Percentiles rank a stretch among this genome's conserved stretches.
Conservation (phyloP, 2,113 vertebrate species). For the Corydoras maculifer region DNA sequence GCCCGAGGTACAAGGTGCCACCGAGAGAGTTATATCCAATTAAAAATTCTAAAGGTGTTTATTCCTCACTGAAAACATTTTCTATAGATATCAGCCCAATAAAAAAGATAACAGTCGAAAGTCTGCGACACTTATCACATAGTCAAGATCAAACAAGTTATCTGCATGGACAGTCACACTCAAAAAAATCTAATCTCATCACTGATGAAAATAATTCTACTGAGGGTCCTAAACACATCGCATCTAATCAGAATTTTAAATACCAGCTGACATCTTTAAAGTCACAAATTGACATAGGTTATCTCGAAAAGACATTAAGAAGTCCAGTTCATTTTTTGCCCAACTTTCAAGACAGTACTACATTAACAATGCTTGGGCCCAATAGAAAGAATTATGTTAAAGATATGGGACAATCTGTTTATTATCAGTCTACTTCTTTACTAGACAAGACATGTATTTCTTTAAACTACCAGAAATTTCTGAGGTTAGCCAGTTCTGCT, state of each 20-base stretch:
- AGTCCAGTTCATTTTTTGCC: slow-evolving; percentile 1
- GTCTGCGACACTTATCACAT: slow-evolving; percentile 24
- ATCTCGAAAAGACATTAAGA: slow-evolving; percentile 11
- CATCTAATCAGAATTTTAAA: not conserved
- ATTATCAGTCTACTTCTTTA: slow-evolving; percentile 20
- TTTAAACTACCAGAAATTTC: slow-evolving; percentile 38
- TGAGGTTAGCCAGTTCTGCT: slow-evolving; percentile 30
- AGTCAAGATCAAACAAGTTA: slow-evolving; percentile 41
- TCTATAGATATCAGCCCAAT: slow-evolving; percentile 44
- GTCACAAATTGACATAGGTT: slow-evolving; percentile 1
- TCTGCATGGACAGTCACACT: slow-evolving; percentile 10
- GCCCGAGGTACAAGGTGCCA: slow-evolving; percentile 54
- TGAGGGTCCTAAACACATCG: not conserved
- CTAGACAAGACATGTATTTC: slow-evolving; percentile 46
- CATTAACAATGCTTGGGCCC: slow-evolving; percentile 24
- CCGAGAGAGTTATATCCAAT: slow-evolving; percentile 50
- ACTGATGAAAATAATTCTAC: not conserved
- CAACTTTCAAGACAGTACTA: slow-evolving; percentile 7
- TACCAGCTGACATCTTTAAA: not conserved
- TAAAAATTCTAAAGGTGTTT: slow-evolving; percentile 38
- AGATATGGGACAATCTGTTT: slow-evolving; percentile 9
- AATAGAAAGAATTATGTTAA: slow-evolving; percentile 2
- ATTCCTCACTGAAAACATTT: slow-evolving; percentile 51
- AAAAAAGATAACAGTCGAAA: slow-evolving; percentile 9
- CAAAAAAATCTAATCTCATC: not conserved